A percentile compares a stretch with the other conserved stretches of the same genome.
These are phyloP conservation scores for Hypocryptadius cinnamomeus DNA, from an alignment of 2,113 vertebrate species.

Conservation along the genomic window DNA sequence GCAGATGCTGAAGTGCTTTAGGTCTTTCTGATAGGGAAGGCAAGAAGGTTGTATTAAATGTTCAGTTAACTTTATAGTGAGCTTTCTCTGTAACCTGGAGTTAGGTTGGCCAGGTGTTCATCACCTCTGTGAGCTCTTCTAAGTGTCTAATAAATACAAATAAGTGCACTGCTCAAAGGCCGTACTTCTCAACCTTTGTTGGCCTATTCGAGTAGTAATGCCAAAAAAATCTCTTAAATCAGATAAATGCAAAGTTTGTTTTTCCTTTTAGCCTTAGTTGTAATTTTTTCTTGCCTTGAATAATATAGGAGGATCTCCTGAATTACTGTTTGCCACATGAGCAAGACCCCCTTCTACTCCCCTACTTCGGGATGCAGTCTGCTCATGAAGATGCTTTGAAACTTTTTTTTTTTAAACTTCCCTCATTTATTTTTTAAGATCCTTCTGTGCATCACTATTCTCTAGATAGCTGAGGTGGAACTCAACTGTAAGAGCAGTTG, in stretches of 20 bases:
- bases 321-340: neutral
- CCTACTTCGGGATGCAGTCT: neutral
- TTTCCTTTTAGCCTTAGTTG: neutral
- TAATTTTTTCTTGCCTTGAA: neutral
- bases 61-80: neutral
- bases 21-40: neutral
- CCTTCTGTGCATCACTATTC: neutral
- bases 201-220: neutral
- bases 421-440: neutral
- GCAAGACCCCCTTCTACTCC: neutral
- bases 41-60: neutral
- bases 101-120: neutral
- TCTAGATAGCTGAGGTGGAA: neutral
- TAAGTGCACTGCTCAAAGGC: neutral
- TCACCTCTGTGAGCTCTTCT: neutral
- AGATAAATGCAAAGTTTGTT: neutral
- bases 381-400: neutral
- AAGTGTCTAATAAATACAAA: neutral
- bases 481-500: neutral
- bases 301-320: neutral
- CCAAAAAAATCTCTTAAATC: neutral
- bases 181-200: neutral
- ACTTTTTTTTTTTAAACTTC: neutral
- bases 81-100: neutral
- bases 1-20: neutral